phyloP scores from a whole-genome alignment of 2,113 vertebrate genomes.

The Ailuropoda melanoleuca region DNA sequence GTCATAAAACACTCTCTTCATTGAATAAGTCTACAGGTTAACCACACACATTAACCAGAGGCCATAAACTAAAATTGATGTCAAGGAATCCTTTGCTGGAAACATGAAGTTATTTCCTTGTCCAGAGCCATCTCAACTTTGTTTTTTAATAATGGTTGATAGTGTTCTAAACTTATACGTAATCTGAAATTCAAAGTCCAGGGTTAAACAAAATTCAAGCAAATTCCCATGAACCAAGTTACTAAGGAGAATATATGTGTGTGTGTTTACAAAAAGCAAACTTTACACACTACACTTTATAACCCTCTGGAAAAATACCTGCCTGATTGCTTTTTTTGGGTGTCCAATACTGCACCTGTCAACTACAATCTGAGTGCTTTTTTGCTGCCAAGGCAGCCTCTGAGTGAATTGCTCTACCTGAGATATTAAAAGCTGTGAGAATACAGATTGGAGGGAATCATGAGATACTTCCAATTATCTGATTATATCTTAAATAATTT shows the following conservation, averaged over 20 bases:
- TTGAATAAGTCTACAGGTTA: not conserved
- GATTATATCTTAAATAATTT: slow-evolving; percentile 3
- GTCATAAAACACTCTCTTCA: not conserved
- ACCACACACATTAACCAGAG: not conserved
- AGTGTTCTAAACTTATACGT: not conserved
- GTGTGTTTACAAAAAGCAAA: not conserved
- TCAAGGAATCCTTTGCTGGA: not conserved
- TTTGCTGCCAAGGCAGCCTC: not conserved
- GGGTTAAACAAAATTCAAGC: not conserved
- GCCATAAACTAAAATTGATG: not conserved
- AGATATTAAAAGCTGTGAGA: slow-evolving; percentile 50
- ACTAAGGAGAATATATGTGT: not conserved
- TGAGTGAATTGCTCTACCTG: not conserved
- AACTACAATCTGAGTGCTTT: not conserved
- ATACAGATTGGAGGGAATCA: not conserved
- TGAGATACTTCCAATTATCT: not conserved
- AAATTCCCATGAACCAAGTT: not conserved
- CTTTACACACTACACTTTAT: not conserved
- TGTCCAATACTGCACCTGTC: not conserved
- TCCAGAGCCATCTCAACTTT: not conserved
- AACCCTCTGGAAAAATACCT: not conserved
- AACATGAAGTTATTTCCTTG: not conserved
- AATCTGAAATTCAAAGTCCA: not conserved
- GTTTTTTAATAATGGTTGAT: not conserved
- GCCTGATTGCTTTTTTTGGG: not conserved